Conservation (phyloP, 2,888 invertebrate species). For the Parnassius mnemosyne region DNA sequence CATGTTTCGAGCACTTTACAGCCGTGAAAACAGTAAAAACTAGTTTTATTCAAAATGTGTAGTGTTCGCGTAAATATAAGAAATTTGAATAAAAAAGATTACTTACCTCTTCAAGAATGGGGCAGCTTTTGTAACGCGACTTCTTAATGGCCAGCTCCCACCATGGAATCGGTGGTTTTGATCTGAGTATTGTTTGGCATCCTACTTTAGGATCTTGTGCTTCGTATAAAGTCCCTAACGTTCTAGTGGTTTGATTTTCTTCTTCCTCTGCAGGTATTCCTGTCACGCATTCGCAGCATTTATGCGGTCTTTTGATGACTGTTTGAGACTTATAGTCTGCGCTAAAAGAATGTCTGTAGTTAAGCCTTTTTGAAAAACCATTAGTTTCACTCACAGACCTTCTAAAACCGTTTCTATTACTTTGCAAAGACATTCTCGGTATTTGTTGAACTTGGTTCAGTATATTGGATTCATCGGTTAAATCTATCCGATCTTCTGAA, state of each 20-base stretch:
- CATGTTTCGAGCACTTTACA: too few relatives aligned
- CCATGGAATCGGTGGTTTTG: constrained; percentile 90
- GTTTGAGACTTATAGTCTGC: constrained; percentile 64
- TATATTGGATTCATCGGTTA: constrained; percentile 59
- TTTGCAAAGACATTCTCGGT: constrained; percentile 70
- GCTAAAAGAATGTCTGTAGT: constrained; percentile 75
- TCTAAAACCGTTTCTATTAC: constrained; percentile 69
- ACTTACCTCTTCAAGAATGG: constrained; percentile 85
- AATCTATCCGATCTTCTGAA: constrained; percentile 52
- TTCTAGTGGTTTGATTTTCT: constrained; percentile 59
- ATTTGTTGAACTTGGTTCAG: constrained; percentile 69
- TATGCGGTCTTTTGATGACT: constrained; percentile 62
- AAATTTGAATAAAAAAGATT: constrained; percentile 8
- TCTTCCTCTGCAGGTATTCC: constrained; percentile 67
- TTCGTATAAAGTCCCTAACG: constrained; percentile 73
- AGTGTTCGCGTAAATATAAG: too few relatives aligned
- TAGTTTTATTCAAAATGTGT: too few relatives aligned
- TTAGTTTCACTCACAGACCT: constrained; percentile 73
- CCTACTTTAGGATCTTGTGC: constrained; percentile 84
- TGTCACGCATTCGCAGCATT: constrained; percentile 75
- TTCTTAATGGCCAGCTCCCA: constrained; percentile 92
- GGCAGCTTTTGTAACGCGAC: constrained; percentile 90
- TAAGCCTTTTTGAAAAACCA: constrained; percentile 70
- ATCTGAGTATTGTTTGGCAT: constrained; percentile 83
- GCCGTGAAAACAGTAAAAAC: too few relatives aligned